phyloP scores from a whole-genome alignment of 1,140 invertebrate species.

The Trichonephila inaurata region DNA sequence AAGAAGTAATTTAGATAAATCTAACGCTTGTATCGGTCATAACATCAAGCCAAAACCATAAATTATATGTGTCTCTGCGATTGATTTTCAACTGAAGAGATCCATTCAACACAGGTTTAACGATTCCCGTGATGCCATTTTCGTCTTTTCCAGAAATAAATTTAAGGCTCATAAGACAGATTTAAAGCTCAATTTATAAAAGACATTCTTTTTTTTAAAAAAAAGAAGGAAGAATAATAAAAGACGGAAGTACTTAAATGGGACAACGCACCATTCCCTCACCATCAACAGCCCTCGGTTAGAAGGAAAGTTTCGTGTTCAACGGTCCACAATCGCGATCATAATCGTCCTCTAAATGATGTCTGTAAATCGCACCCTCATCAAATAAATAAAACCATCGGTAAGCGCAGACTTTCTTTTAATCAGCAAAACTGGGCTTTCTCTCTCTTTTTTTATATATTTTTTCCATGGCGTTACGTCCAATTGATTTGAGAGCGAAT shows the following conservation, averaged over 20 bases:
- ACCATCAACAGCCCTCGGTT: not conserved
- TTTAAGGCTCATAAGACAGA: not conserved
- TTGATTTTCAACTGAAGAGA: no score
- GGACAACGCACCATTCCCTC: not conserved
- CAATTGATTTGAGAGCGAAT: constrained; percentile 16
- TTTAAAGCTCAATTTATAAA: not conserved
- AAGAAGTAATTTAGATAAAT: no score
- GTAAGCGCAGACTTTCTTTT: constrained; percentile 11
- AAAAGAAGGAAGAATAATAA: not conserved
- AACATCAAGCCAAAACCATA: no score
- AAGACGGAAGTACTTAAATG: not conserved
- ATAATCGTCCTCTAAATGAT: constrained; percentile 46
- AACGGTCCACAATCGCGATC: constrained; percentile 18
- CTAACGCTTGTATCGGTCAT: no score
- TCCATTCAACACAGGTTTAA: no score
- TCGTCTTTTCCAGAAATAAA: not conserved
- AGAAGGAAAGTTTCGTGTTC: not conserved
- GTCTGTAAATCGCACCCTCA: constrained; percentile 34
- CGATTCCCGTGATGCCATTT: not conserved
- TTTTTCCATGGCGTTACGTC: constrained; percentile 12
- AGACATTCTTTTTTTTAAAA: not conserved
- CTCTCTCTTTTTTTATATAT: not conserved
- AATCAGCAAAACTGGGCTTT: constrained; percentile 3
- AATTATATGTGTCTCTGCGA: no score
- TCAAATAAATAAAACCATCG: constrained; percentile 9